Evolutionary conservation across 2,888 invertebrate genomes (phyloP).

Genomic region (Netelia fuscicornis): DNA sequence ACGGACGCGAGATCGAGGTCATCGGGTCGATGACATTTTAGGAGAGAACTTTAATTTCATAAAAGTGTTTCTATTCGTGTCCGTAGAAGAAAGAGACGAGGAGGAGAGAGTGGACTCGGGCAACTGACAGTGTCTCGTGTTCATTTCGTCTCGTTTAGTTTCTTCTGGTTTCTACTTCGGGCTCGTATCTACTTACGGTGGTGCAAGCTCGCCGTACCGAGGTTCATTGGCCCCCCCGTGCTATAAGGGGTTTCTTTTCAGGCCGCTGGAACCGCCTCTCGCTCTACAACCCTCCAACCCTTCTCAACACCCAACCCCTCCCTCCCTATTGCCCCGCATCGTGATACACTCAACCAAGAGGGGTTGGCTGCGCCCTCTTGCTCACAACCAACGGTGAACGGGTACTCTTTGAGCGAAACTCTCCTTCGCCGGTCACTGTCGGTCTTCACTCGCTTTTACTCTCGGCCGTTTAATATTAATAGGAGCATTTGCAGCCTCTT

Average conservation of each 20-base stretch:
- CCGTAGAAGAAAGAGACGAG: constrained; percentile 20
- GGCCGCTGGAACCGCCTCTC: constrained; percentile 66
- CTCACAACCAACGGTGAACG: constrained; percentile 60
- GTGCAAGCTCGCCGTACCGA: constrained; percentile 48
- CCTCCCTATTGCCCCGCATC: too few species aligned
- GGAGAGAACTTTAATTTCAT: constrained; percentile 75
- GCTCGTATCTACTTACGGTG: constrained; percentile 68
- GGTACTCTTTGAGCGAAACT: constrained; percentile 74
- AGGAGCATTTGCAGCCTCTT: constrained; percentile 75
- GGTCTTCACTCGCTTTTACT: constrained; percentile 45
- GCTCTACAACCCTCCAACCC: constrained; percentile 6
- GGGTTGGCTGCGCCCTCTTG: constrained; percentile 36
- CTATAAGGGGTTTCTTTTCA: constrained; percentile 72
- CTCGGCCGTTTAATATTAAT: constrained; percentile 78
- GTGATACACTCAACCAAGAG: neutral
- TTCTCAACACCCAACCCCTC: neutral
- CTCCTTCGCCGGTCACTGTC: constrained; percentile 38
- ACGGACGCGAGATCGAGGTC: constrained; percentile 71
- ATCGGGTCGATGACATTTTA: constrained; percentile 77
- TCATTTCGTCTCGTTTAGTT: constrained; percentile 34
- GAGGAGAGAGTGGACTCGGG: too few species aligned
- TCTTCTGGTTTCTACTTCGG: constrained; percentile 34
- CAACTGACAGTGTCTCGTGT: constrained; percentile 21
- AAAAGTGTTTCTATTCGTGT: constrained; percentile 77
- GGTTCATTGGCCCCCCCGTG: constrained; percentile 70